These are phyloP conservation scores for Agriopis marginaria DNA, from an alignment of 2,888 invertebrate species.

Conservation along the genomic window DNA sequence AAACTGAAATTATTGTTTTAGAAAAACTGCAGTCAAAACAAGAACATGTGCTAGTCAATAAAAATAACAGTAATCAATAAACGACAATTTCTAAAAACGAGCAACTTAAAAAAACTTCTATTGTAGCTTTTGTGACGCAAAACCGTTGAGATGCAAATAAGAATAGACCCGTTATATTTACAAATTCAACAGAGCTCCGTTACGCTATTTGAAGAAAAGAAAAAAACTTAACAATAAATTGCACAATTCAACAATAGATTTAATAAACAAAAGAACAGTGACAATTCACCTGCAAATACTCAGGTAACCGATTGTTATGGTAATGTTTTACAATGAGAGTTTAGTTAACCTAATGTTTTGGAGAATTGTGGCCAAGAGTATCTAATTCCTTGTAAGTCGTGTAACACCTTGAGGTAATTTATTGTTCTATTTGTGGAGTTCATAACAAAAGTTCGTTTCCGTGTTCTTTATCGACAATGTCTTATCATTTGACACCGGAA, in stretches of 20 bases:
- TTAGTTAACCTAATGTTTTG: slow-evolving; percentile 73
- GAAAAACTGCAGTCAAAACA: slow-evolving; percentile 67
- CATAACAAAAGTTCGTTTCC: slow-evolving; percentile 83
- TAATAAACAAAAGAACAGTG: slow-evolving; percentile 63
- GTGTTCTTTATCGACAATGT: slow-evolving; percentile 77
- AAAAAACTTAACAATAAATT: slow-evolving; percentile 61
- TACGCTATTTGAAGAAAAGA: slow-evolving; percentile 48
- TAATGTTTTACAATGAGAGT: slow-evolving; percentile 76
- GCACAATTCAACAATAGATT: slow-evolving; percentile 72
- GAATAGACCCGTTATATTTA: slow-evolving; percentile 77
- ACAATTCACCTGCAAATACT: slow-evolving; percentile 77
- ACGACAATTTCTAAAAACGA: slow-evolving; percentile 52
- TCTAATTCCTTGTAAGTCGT: slow-evolving; percentile 55
- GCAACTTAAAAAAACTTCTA: slow-evolving; percentile 53
- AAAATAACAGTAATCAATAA: slow-evolving; percentile 50
- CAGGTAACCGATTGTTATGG: slow-evolving; percentile 84
- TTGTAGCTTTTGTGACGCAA: slow-evolving; percentile 66
- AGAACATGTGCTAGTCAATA: slow-evolving; percentile 66
- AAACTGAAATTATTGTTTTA: slow-evolving; percentile 55
- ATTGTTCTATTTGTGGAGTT: slow-evolving; percentile 75
- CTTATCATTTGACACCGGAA: slow-evolving; percentile 77
- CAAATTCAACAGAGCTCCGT: slow-evolving; percentile 71
- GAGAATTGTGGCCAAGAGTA: slow-evolving; percentile 78
- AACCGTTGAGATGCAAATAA: slow-evolving; percentile 75
- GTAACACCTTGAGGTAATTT: slow-evolving; percentile 84